phyloP scores from a whole-genome alignment of 2,797 vertebrate genomes.

The Thunnus albacares region DNA sequence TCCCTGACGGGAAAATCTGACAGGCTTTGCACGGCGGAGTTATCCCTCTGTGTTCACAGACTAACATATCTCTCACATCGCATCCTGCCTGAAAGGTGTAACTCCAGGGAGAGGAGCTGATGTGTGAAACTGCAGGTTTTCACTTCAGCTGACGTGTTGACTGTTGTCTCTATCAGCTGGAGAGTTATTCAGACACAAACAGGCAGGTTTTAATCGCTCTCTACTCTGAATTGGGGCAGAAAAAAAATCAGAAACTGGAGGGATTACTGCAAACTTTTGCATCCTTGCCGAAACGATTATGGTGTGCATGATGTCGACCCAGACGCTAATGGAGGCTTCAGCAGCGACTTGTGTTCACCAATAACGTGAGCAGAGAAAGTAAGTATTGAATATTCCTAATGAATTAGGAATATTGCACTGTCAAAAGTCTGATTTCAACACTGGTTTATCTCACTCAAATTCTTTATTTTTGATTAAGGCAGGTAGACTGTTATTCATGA shows the following conservation, averaged over 20 bases:
- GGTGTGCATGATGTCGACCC: not conserved
- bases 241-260: constrained; percentile 32
- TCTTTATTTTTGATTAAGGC: not conserved
- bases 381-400: constrained; percentile 18
- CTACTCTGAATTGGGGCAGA: not conserved
- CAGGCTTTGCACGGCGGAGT: constrained; percentile 30
- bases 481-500: not conserved
- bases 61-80: constrained; percentile 25
- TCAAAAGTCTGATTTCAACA: not conserved
- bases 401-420: not conserved
- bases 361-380: constrained; percentile 53
- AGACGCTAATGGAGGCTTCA: constrained; percentile 17
- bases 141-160: not conserved
- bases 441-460: not conserved
- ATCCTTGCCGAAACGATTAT: not conserved
- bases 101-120: constrained; percentile 42
- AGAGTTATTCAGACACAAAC: not conserved
- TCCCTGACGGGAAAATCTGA: constrained; percentile 60
- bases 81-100: constrained; percentile 25
- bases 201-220: not conserved
- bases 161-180: constrained; percentile 17
- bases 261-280: constrained; percentile 36
- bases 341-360: constrained; percentile 5
- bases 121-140: constrained; percentile 43
- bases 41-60: constrained; percentile 27